phyloP scores from a whole-genome alignment of 2,797 vertebrate species.

The Harpagifer antarcticus region DNA sequence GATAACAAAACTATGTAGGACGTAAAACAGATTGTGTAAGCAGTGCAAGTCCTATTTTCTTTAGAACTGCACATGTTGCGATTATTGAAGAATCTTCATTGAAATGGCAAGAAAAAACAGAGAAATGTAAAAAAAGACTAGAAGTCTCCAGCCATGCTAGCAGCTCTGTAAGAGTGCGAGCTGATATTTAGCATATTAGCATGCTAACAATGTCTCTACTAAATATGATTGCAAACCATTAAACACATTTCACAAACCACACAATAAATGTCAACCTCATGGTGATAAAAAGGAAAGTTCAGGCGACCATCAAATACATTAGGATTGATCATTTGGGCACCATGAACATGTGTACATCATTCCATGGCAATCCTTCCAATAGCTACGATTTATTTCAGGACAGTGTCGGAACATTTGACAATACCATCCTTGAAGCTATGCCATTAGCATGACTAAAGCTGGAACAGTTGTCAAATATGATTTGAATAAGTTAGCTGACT shows the following conservation, averaged over 20 bases:
- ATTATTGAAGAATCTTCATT: background rate
- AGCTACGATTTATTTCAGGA: background rate
- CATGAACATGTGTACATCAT: background rate
- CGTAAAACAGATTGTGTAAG: slow-evolving; percentile 2
- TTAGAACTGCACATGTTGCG: background rate
- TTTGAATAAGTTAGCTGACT: background rate
- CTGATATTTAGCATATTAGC: background rate
- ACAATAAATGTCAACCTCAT: background rate
- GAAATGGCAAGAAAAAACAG: too few species aligned
- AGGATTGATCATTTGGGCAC: background rate
- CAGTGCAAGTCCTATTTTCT: background rate
- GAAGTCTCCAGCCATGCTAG: background rate
- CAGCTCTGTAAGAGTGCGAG: background rate
- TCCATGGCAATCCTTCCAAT: background rate
- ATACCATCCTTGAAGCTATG: background rate
- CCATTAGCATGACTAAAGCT: background rate
- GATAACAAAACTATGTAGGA: background rate
- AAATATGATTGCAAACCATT: background rate
- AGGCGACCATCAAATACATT: background rate
- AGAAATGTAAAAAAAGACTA: too few species aligned
- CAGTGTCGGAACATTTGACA: background rate
- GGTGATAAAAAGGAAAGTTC: background rate
- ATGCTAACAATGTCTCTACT: background rate
- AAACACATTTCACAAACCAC: background rate
- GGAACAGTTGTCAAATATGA: background rate